These are phyloP conservation scores for Thalassophryne amazonica DNA, from an alignment of 2,797 vertebrate species.

Conservation along the genomic window DNA sequence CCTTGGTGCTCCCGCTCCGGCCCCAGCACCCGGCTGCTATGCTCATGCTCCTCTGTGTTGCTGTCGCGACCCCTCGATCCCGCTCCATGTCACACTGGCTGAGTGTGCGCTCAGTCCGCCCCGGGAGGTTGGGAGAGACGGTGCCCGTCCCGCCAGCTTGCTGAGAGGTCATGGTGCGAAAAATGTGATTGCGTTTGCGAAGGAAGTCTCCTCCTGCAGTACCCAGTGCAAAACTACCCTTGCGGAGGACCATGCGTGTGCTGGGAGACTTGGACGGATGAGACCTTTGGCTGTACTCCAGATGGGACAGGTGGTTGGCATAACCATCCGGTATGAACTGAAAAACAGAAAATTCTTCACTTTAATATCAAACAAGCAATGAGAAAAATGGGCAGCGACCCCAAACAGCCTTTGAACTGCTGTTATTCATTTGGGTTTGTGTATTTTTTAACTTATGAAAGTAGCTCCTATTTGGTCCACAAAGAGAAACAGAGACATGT, in stretches of 20 bases:
- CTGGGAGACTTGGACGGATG: conserved; percentile 89
- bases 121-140: conserved; percentile 33
- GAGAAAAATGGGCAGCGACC: no score
- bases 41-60: conserved; percentile 90
- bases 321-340: conserved; percentile 90
- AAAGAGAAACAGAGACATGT: no score
- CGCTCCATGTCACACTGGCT: conserved; percentile 86
- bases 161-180: conserved; percentile 91
- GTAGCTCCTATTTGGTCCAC: no score
- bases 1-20: conserved; percentile 77
- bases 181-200: conserved; percentile 92
- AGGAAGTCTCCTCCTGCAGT: conserved; percentile 87
- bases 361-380: no score
- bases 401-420: no score
- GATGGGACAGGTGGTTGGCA: conserved; percentile 91
- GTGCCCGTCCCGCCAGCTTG: conserved; percentile 73
- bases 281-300: conserved; percentile 91
- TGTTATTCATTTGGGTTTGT: no score
- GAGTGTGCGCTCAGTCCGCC: conserved; percentile 83
- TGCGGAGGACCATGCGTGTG: conserved; percentile 90
- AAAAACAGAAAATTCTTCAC: not conserved
- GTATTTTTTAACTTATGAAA: no score
- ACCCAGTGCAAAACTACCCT: conserved; percentile 92
- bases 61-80: conserved; percentile 62
- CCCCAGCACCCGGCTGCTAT: conserved; percentile 93